These are phyloP conservation scores for Potamilus streckersoni DNA, from an alignment of 1,140 invertebrate genomes.

Conservation along the genomic window DNA sequence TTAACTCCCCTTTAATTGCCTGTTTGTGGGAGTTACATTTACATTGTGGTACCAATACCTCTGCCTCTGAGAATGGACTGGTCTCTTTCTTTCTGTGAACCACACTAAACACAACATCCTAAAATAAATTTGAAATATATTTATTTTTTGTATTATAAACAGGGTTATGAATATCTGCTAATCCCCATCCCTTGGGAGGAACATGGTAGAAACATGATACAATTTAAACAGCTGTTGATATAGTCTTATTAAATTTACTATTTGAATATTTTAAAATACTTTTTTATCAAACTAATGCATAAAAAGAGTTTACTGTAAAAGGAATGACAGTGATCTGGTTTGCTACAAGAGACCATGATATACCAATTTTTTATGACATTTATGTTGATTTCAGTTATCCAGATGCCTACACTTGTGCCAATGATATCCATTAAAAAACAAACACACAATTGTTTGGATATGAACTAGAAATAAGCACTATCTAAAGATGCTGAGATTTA, in stretches of 20 bases:
- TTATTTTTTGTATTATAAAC: background rate
- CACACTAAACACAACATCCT: constrained; percentile 64
- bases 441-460: too few species aligned
- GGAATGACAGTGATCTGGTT: too few species aligned
- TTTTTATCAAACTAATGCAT: too few species aligned
- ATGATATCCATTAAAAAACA: too few species aligned
- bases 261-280: background rate
- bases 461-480: too few species aligned
- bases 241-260: background rate
- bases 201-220: background rate
- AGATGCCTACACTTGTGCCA: too few species aligned
- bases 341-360: too few species aligned
- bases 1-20: constrained; percentile 56
- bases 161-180: background rate
- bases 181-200: background rate
- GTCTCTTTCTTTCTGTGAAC: constrained; percentile 41
- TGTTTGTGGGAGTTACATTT: constrained; percentile 65
- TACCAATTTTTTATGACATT: too few species aligned
- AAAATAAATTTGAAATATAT: constrained; percentile 9
- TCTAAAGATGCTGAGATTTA: too few species aligned
- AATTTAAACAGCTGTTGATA: background rate
- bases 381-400: too few species aligned
- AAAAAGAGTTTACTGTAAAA: too few species aligned
- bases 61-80: constrained; percentile 28
- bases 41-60: constrained; percentile 53